Evolutionary conservation across 2,888 invertebrate species (phyloP).

Genomic region (Ischnura elegans): DNA sequence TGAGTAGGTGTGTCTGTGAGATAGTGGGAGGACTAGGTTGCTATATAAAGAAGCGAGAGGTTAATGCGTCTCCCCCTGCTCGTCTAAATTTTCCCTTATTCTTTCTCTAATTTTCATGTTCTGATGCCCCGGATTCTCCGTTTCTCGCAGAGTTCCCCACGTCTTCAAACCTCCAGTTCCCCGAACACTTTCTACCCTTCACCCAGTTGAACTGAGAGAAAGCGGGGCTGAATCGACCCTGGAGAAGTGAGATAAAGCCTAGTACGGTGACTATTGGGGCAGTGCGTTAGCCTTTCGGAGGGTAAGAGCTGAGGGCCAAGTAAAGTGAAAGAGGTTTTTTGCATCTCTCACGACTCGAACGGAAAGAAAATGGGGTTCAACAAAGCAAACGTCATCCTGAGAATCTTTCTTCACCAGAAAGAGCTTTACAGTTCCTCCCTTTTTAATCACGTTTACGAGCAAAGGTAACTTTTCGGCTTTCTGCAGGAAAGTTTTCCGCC

Average conservation of each 20-base stretch:
- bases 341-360: neutral
- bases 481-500: neutral
- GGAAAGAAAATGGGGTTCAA: neutral
- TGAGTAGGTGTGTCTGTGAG: neutral
- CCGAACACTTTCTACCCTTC: neutral
- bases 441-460: neutral
- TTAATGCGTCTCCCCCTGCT: constrained; percentile 49
- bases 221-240: neutral
- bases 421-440: neutral
- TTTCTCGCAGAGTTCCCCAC: too few species aligned
- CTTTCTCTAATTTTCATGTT: neutral
- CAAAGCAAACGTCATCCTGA: neutral
- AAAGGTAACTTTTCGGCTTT: neutral
- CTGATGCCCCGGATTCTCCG: neutral
- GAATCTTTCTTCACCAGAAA: neutral
- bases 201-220: neutral
- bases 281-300: neutral
- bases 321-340: neutral
- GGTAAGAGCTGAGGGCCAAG: neutral
- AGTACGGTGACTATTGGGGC: neutral
- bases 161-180: too few species aligned
- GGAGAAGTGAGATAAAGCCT: neutral
- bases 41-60: constrained; percentile 16
- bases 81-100: neutral
- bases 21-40: neutral